Conservation (phyloP, 2,113 vertebrate species). For the Struthidea cinerea region DNA sequence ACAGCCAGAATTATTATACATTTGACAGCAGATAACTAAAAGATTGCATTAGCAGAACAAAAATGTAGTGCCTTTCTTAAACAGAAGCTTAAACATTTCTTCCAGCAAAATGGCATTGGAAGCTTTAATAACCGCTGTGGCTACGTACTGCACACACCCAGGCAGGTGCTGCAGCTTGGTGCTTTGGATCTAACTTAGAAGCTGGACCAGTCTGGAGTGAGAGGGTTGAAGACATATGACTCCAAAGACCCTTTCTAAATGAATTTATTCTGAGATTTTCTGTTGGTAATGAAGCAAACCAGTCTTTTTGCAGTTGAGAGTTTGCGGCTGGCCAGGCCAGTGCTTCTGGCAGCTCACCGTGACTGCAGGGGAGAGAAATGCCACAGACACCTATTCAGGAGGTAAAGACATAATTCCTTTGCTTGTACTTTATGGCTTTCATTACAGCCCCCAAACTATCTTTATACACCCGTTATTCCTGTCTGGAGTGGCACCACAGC, state of each 20-base stretch:
- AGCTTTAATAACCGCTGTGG: background rate
- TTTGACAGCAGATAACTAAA: constrained; percentile 20
- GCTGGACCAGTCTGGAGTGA: background rate
- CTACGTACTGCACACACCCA: accelerated
- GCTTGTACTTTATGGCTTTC: background rate
- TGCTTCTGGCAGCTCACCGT: background rate
- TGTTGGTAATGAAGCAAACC: background rate
- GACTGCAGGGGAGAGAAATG: background rate
- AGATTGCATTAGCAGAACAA: background rate
- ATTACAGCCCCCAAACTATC: background rate
- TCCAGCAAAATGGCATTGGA: background rate
- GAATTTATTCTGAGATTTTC: background rate
- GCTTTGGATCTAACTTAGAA: background rate
- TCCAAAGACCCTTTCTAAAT: background rate
- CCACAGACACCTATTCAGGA: background rate
- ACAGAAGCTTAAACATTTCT: background rate
- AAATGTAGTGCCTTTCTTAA: background rate
- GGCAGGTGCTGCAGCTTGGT: background rate
- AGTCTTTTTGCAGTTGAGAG: background rate
- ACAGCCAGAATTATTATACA: background rate
- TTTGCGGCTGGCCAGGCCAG: background rate
- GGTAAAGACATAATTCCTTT: background rate
- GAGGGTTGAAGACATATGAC: background rate
- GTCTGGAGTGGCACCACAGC: background rate
- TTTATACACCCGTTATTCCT: background rate